phyloP scores from a whole-genome alignment of 2,888 invertebrate genomes.

The Leucophora obtusa region DNA sequence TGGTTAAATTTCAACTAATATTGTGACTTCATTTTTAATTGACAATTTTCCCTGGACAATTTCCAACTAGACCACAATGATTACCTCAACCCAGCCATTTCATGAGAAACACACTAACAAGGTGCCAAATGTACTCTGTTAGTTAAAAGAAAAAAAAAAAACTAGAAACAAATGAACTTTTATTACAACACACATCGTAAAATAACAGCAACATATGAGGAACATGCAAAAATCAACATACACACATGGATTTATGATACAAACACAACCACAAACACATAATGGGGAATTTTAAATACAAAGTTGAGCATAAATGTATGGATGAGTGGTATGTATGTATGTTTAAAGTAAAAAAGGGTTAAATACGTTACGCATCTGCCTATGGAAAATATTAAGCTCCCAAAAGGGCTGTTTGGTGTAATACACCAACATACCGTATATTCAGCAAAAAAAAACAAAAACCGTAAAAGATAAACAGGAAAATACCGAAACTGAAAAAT shows the following conservation, averaged over 20 bases:
- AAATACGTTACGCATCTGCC: constrained; percentile 64
- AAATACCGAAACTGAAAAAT: constrained; percentile 18
- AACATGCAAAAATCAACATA: constrained; percentile 34
- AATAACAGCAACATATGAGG: constrained; percentile 57
- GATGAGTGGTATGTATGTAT: constrained; percentile 16
- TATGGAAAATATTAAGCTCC: constrained; percentile 52
- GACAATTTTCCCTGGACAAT: constrained; percentile 56
- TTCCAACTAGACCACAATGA: constrained; percentile 58
- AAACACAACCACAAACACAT: constrained; percentile 17
- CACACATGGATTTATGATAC: neutral
- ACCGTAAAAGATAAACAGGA: constrained; percentile 6
- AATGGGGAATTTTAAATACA: constrained; percentile 4
- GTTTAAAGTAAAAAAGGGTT: constrained; percentile 56
- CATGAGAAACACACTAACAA: constrained; percentile 41
- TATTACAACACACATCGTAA: constrained; percentile 61
- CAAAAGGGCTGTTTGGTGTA: constrained; percentile 60
- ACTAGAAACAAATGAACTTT: constrained; percentile 45
- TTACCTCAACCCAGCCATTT: constrained; percentile 31
- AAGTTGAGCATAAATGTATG: neutral
- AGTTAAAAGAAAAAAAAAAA: constrained; percentile 40
- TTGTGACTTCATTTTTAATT: constrained; percentile 47
- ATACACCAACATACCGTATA: neutral
- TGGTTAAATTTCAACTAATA: neutral
- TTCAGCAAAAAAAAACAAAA: neutral
- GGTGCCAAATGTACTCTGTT: constrained; percentile 63